phyloP scores from a whole-genome alignment of 2,888 invertebrate genomes.

The Heliconius ethilla region DNA sequence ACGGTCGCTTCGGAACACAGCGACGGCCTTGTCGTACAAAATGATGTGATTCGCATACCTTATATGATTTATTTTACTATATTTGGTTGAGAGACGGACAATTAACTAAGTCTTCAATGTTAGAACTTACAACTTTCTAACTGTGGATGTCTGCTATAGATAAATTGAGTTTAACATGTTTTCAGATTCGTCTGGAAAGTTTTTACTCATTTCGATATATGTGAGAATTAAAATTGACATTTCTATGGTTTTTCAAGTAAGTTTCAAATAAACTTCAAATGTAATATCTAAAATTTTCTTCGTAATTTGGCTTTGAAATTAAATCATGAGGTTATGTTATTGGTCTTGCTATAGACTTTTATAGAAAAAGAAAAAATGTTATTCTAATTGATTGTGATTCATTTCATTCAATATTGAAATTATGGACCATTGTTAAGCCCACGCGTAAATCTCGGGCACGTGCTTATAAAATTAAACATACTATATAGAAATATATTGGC shows the following conservation, averaged over 20 bases:
- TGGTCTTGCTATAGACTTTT: background rate
- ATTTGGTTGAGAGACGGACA: slow-evolving; percentile 14
- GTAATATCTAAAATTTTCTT: background rate
- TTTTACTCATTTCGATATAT: slow-evolving; percentile 19
- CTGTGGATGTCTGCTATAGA: slow-evolving; percentile 14
- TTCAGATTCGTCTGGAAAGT: slow-evolving; percentile 29
- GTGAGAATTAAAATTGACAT: background rate
- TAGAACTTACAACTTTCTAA: background rate
- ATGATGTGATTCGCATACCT: slow-evolving; percentile 40
- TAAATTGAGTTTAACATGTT: slow-evolving; percentile 19
- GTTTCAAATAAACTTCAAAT: background rate
- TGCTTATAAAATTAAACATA: slow-evolving; percentile 16
- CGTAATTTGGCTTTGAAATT: background rate
- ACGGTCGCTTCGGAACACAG: slow-evolving; percentile 41
- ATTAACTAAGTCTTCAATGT: slow-evolving; percentile 21
- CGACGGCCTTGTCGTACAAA: slow-evolving; percentile 41
- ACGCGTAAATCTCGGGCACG: slow-evolving; percentile 8
- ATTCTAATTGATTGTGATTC: slow-evolving; percentile 20
- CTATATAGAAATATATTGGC: background rate
- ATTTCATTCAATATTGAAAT: slow-evolving; percentile 17
- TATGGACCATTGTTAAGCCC: slow-evolving; percentile 21
- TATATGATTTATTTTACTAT: slow-evolving; percentile 37
- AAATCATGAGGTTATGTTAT: background rate
- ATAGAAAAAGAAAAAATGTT: background rate
- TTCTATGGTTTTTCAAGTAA: background rate